A percentile compares a stretch with the other conserved stretches of the same genome.
phyloP scores from a whole-genome alignment of 2,797 vertebrate species.

The Gadopsis marmoratus region DNA sequence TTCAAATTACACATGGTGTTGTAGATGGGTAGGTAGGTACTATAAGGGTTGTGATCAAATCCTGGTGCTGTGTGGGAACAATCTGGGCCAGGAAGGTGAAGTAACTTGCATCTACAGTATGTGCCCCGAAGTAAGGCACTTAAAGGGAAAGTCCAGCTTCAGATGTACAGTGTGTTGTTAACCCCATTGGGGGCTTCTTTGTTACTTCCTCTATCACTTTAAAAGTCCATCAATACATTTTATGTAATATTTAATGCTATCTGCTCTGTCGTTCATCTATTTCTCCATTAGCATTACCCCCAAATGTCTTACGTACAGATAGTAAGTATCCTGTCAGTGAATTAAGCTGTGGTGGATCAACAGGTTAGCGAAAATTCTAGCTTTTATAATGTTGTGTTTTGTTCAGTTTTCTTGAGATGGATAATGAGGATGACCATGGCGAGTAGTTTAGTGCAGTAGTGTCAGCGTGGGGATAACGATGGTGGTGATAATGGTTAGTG shows the following conservation, averaged over 20 bases:
- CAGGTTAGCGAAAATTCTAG: conserved; percentile 4
- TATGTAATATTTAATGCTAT: neutral
- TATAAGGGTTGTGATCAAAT: neutral
- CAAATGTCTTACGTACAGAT: too few relatives aligned
- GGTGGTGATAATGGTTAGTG: neutral
- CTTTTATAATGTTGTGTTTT: too few relatives aligned
- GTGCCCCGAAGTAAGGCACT: conserved; percentile 1
- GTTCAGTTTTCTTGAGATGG: neutral
- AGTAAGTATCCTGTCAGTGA: neutral
- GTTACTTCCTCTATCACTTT: neutral
- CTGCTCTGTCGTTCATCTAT: neutral
- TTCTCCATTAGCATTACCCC: neutral
- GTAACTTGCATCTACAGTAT: conserved; percentile 1
- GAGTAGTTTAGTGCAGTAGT: neutral
- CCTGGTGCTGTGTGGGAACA: neutral
- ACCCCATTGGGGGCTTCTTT: neutral
- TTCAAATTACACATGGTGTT: conserved; percentile 7
- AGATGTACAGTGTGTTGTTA: neutral
- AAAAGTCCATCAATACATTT: neutral
- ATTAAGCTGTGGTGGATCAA: neutral
- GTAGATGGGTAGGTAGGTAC: neutral
- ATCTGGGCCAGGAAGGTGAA: neutral
- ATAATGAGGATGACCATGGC: neutral
- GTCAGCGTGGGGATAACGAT: neutral
- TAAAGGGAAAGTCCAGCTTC: conserved; percentile 20